phyloP scores from a whole-genome alignment of 2,888 invertebrate species.

The Drosophila recens region DNA sequence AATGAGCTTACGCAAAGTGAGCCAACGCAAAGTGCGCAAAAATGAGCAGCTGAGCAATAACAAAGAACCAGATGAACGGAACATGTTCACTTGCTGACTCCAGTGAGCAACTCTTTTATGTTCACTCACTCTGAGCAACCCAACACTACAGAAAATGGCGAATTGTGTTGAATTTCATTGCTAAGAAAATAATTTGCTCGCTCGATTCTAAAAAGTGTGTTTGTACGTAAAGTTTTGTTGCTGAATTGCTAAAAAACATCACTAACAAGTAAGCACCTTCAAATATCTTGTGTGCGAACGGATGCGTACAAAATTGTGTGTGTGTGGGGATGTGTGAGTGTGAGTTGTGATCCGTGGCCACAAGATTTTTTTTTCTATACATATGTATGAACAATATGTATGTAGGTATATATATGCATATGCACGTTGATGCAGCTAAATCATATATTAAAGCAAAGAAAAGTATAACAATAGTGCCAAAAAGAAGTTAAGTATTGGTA shows the following conservation, averaged over 20 bases:
- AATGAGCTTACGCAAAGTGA: too few relatives aligned
- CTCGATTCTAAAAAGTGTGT: constrained; percentile 30
- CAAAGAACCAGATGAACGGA: too few relatives aligned
- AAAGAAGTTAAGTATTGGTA: neutral
- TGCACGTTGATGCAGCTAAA: neutral
- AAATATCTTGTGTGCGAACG: constrained; percentile 11
- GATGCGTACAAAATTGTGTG: constrained; percentile 3
- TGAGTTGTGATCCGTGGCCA: constrained; percentile 23
- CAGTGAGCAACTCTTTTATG: too few relatives aligned
- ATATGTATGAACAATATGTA: constrained; percentile 6
- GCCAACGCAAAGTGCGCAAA: too few relatives aligned
- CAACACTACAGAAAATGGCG: constrained; percentile 54
- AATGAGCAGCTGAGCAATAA: too few relatives aligned
- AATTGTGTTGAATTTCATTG: constrained; percentile 47
- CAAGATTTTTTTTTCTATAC: constrained; percentile 19
- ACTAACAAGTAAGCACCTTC: constrained; percentile 1
- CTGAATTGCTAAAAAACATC: neutral
- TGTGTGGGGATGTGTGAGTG: constrained; percentile 14
- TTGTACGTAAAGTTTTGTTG: constrained; percentile 3
- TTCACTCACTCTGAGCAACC: too few relatives aligned
- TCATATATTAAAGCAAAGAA: neutral
- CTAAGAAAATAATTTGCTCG: constrained; percentile 29
- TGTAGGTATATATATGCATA: neutral
- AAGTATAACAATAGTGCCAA: neutral
- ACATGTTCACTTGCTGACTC: too few relatives aligned